Evolutionary conservation across 2,888 invertebrate species (phyloP).

Genomic region (Dasysyrphus albostriatus): DNA sequence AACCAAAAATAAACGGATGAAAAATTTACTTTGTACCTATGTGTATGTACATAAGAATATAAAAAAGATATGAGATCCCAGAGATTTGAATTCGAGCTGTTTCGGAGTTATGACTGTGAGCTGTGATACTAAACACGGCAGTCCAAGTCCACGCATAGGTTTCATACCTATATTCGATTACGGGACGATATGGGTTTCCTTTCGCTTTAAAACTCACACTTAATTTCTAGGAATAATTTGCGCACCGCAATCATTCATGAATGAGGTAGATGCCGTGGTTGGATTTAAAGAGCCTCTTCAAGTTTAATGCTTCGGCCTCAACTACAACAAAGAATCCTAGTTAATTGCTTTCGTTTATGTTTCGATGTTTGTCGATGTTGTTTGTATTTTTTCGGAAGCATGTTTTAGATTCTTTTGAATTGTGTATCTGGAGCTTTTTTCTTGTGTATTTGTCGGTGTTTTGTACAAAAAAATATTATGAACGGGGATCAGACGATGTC

Average conservation of each 20-base stretch:
- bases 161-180: background rate
- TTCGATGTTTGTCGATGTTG: slow-evolving; percentile 69
- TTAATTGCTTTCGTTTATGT: slow-evolving; percentile 73
- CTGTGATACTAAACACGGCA: background rate
- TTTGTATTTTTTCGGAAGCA: slow-evolving; percentile 53
- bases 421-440: slow-evolving; percentile 49
- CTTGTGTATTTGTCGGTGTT: slow-evolving; percentile 27
- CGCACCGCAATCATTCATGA: slow-evolving; percentile 71
- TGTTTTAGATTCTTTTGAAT: slow-evolving; percentile 66
- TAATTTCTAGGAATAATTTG: slow-evolving; percentile 71
- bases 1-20: slow-evolving; percentile 27
- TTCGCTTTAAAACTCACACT: slow-evolving; percentile 67
- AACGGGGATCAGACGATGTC: slow-evolving; percentile 61
- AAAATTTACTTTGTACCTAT: background rate
- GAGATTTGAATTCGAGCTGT: slow-evolving; percentile 24
- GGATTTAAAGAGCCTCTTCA: slow-evolving; percentile 32
- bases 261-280: slow-evolving; percentile 63
- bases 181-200: slow-evolving; percentile 59
- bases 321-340: slow-evolving; percentile 25
- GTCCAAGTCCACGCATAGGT: slow-evolving; percentile 15
- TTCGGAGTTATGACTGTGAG: background rate
- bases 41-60: slow-evolving; percentile 14
- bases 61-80: slow-evolving; percentile 32
- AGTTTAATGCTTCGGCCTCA: slow-evolving; percentile 43
- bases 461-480: background rate